A percentile compares a stretch with the other conserved stretches of the same genome.
Evolutionary conservation across 2,797 vertebrate genomes (phyloP).

Genomic region (Loriculus beryllinus): DNA sequence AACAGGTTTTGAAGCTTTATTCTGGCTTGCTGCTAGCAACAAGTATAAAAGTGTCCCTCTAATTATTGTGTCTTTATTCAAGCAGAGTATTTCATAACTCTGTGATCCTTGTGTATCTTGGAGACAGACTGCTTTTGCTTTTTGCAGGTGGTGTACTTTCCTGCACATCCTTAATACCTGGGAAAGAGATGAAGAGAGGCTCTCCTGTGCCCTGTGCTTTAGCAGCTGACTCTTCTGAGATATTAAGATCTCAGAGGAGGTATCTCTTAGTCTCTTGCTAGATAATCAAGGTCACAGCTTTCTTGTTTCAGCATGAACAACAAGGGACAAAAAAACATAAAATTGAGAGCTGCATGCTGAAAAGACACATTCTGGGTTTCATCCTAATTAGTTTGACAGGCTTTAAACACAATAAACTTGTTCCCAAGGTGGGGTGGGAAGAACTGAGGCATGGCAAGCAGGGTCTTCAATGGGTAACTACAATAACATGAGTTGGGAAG

Average conservation of each 20-base stretch:
- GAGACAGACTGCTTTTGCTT: neutral
- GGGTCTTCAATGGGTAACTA: neutral
- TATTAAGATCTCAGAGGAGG: neutral
- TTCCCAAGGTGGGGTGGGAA: neutral
- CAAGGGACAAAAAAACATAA: neutral
- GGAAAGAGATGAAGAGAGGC: neutral
- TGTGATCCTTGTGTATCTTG: neutral
- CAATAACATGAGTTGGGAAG: neutral
- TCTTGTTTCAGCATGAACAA: neutral
- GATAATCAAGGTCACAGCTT: neutral
- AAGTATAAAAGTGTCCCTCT: neutral
- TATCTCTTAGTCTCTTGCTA: neutral
- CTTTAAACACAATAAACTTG: neutral
- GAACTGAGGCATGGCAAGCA: neutral
- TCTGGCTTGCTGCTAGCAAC: neutral
- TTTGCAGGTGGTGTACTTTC: neutral
- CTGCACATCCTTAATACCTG: neutral
- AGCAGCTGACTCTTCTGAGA: neutral
- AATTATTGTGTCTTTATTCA: neutral
- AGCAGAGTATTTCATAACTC: neutral
- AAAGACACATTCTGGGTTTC: neutral
- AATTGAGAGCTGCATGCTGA: neutral
- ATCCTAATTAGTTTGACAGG: neutral
- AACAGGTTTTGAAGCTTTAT: neutral
- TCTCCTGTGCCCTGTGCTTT: neutral